Percentiles rank a stretch among this genome's conserved stretches.
Evolutionary conservation across 2,888 invertebrate species (phyloP).

Genomic region (Aleiodes alternator): DNA sequence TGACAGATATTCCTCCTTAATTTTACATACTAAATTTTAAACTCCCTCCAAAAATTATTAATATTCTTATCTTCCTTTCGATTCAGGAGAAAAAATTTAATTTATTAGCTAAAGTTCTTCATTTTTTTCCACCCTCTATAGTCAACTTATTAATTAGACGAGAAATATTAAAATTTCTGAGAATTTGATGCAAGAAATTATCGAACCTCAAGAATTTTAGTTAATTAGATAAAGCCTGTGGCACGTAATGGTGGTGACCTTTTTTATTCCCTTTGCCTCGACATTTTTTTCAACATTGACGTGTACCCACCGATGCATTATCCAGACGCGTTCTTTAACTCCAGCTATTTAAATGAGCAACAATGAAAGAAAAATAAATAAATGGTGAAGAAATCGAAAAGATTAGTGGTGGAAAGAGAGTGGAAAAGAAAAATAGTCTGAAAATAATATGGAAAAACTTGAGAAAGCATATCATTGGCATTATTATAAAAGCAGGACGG

Average conservation of each 20-base stretch:
- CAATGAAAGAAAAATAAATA: slow-evolving; percentile 12
- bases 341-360: slow-evolving; percentile 52
- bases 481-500: slow-evolving; percentile 53
- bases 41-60: no score
- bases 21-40: no score
- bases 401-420: slow-evolving; percentile 14
- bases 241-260: background rate
- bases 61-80: no score
- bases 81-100: no score
- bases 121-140: no score
- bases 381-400: slow-evolving; percentile 21
- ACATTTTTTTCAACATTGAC: slow-evolving; percentile 17
- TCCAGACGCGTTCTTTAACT: slow-evolving; percentile 46
- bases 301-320: slow-evolving; percentile 4
- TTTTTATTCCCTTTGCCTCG: slow-evolving; percentile 7
- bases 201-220: slow-evolving; percentile 3
- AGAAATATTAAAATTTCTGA: no score
- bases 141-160: no score
- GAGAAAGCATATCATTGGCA: slow-evolving; percentile 57
- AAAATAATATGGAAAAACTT: slow-evolving; percentile 60
- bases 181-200: background rate
- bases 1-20: no score
- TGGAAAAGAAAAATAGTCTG: slow-evolving; percentile 35
- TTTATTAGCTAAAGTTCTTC: no score
- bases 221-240: slow-evolving; percentile 31